These are phyloP conservation scores for Eurosta solidaginis DNA, from an alignment of 1,140 invertebrate species.

Conservation along the genomic window DNA sequence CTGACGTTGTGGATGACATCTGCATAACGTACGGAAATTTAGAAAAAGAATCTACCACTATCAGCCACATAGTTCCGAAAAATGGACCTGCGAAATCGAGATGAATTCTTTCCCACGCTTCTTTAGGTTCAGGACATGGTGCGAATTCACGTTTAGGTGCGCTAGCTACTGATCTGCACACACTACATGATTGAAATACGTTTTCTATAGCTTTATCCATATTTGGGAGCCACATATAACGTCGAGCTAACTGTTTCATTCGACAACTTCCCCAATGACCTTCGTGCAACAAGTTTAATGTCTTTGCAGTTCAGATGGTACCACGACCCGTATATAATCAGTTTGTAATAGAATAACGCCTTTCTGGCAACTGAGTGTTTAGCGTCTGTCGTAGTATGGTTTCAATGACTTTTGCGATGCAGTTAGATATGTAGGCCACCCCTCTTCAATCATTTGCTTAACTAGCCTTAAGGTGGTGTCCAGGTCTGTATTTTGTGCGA, in stretches of 20 bases:
- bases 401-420: too few relatives aligned
- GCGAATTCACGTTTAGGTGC: not conserved
- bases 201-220: not conserved
- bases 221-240: not conserved
- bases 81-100: constrained; percentile 33
- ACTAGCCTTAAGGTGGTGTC: too few relatives aligned
- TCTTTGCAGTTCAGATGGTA: too few relatives aligned
- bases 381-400: too few relatives aligned
- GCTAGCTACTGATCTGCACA: too few relatives aligned
- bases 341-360: too few relatives aligned
- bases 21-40: not conserved
- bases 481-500: too few relatives aligned
- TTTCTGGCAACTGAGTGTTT: too few relatives aligned
- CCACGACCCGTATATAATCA: too few relatives aligned
- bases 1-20: not conserved
- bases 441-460: too few relatives aligned
- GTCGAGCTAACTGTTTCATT: not conserved
- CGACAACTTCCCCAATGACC: not conserved
- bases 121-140: not conserved
- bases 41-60: constrained; percentile 30
- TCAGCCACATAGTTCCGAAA: constrained; percentile 4
- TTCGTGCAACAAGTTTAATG: not conserved
- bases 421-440: not conserved
- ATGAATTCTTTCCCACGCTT: constrained; percentile 28
- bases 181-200: too few relatives aligned